Evolutionary conservation across 2,797 vertebrate species (phyloP), one percentile per base, ranked within the genome.

Genomic region (Chromobotia macracanthus): DNA sequence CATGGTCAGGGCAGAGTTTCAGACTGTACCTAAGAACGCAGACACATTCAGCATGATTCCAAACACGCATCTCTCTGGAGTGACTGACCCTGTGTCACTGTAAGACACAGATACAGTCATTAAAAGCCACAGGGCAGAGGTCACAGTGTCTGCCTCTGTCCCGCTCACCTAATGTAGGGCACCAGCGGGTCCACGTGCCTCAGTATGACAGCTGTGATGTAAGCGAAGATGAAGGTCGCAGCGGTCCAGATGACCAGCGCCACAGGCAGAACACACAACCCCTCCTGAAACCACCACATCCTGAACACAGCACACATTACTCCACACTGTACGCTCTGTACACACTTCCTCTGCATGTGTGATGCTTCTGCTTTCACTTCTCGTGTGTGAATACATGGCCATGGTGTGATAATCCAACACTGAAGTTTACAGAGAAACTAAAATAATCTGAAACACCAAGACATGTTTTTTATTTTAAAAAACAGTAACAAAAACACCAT

Each of bases 271-370:
- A 94, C 86, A 7, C 95, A 95, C 75, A 98, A 88, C 7, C 97
- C 97, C 91, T 96, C 94, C 91, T 97, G 95, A 81, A 97, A 97
- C 96, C 96, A 98, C 96, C 95, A 98, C 96, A 97, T 72, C 16
- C 69, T 66, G 16, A n/a, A 60, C 9, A n/a, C 13, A 50, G 46
- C 28, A 64, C 5, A 15, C 9, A 61, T 60, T 0, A 74, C 15
- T 61, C 9, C 1, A 9, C 19, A 55, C 50, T 19, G 50, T 21
- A 55, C 19, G n/a, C n/a, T n/a, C n/a, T n/a, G n/a, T n/a, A n/a
- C n/a, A n/a, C n/a, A n/a, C n/a, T n/a, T n/a, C n/a, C n/a, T n/a
- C n/a, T n/a, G n/a, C n/a, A n/a, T n/a, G n/a, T n/a, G n/a, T n/a
- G n/a, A n/a, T n/a, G n/a, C n/a, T n/a, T n/a, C n/a, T n/a, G n/a